phyloP scores from a whole-genome alignment of 1,140 invertebrate species.

The Brachionus calyciflorus region DNA sequence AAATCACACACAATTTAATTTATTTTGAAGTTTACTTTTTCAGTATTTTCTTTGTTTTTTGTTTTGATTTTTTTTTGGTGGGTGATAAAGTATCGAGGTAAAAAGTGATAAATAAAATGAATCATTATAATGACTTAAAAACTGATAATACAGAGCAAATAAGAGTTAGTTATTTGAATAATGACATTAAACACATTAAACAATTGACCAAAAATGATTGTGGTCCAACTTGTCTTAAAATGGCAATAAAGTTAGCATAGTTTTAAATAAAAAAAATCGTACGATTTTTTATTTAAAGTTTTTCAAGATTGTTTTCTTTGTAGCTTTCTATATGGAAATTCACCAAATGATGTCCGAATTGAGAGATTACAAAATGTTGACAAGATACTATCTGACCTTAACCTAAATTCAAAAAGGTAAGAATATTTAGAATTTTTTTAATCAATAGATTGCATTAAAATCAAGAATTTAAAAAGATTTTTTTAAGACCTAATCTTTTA shows the following conservation, averaged over 20 bases:
- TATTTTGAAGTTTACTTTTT: too few relatives aligned
- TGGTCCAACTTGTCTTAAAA: slow-evolving; percentile 34
- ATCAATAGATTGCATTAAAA: too few relatives aligned
- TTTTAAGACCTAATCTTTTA: too few relatives aligned
- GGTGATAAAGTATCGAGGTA: background rate
- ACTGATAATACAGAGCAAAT: background rate
- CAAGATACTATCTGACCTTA: background rate
- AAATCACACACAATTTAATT: too few relatives aligned
- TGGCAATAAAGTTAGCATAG: slow-evolving; percentile 34
- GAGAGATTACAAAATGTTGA: background rate
- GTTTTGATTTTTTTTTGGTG: slow-evolving; percentile 2
- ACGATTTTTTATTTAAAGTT: background rate
- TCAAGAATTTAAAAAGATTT: too few relatives aligned
- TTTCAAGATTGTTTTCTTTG: background rate
- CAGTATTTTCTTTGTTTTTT: too few relatives aligned
- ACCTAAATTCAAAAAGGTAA: slow-evolving; percentile 4
- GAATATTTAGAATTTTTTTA: background rate
- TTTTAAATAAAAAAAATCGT: background rate
- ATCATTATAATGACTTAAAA: background rate
- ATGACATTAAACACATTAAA: slow-evolving; percentile 21
- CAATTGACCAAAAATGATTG: slow-evolving; percentile 32
- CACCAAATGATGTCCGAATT: background rate
- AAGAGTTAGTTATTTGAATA: background rate
- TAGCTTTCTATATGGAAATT: background rate
- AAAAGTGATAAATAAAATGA: background rate